Base-by-base conservation (phyloP, 2,888 invertebrate genomes). In the Mellilla xanthometata region DNA sequence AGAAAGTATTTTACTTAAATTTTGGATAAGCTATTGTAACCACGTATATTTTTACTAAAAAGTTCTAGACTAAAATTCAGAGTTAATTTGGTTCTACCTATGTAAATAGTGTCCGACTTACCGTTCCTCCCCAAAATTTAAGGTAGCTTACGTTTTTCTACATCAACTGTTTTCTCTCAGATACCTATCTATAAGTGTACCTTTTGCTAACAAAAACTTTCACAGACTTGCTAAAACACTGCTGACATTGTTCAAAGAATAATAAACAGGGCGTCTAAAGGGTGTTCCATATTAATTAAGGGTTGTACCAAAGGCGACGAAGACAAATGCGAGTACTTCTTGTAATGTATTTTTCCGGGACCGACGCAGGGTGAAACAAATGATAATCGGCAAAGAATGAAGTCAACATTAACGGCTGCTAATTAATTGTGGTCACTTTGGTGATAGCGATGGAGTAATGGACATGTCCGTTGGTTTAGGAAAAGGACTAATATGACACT, bases 311-410 rank as follows among this genome's bases (percentile, higher is more conserved):
- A 76, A 78, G 75, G 74, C 84, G 87, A 88, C 88, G 85, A 86
- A 87, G 87, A 89, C 81, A 80, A 87, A 89, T 86, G 83, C 70
- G 72, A 68, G 77, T 72, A 70, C 49, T 66, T 74, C 64, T 65
- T 67, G 71, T 85, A 85, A 89, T 87, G 80, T 88, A 88, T 87
- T 88, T 89, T 87, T 87, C 84, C 77, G 67, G 68, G 72, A 72
- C 78, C 70, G 50, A 52, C 36, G 40, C 31, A 44, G 62, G 82
- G 76, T 79, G 71, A 86, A 86, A 88, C 85, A 84, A 88, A 89
- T 89, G 87, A 85, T 88, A 88, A 88, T 88, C 87, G 86, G 80
- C 76, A 76, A 83, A 80, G 85, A 87, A 87, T 87, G 84, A 85
- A 89, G 85, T 88, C 85, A 79, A 59, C 56, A 46, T 33, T 56